Evolutionary conservation across 2,113 vertebrate species (phyloP).

Genomic region (Poeciliopsis prolifica): DNA sequence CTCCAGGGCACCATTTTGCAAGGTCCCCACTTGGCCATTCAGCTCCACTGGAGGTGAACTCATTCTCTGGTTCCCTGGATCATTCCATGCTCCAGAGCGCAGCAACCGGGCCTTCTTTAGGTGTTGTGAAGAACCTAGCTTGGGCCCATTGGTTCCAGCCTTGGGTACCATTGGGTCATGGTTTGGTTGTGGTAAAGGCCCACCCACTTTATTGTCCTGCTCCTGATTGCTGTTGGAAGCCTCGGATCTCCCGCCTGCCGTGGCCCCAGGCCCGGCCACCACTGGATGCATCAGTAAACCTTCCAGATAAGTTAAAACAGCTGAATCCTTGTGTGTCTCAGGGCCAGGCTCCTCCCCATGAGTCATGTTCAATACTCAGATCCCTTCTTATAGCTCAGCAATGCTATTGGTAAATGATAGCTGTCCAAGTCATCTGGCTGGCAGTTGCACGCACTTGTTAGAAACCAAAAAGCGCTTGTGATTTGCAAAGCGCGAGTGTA

Average conservation of each 20-base stretch:
- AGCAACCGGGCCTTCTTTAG: slow-evolving; percentile 95
- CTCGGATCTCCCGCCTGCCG: slow-evolving; percentile 86
- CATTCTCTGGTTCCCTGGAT: slow-evolving; percentile 85
- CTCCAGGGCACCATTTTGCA: slow-evolving; percentile 87
- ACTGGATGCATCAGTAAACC: slow-evolving; percentile 99
- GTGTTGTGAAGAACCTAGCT: slow-evolving; percentile 88
- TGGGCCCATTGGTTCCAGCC: slow-evolving; percentile 76
- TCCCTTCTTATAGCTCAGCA: slow-evolving; percentile 82
- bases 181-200: slow-evolving; percentile 84
- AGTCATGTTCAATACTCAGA: slow-evolving; percentile 99
- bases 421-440: slow-evolving; percentile 69
- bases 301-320: slow-evolving; percentile 99
- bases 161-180: slow-evolving; percentile 84
- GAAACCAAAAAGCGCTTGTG: slow-evolving; percentile 52
- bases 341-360: slow-evolving; percentile 99
- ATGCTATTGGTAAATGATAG: slow-evolving; percentile 72
- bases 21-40: slow-evolving; percentile 87
- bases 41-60: slow-evolving; percentile 85
- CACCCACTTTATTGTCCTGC: slow-evolving; percentile 85
- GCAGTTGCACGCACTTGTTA: slow-evolving; percentile 60
- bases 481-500: slow-evolving; percentile 30
- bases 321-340: slow-evolving; percentile 99
- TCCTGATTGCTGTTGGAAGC: slow-evolving; percentile 85
- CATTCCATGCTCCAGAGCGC: slow-evolving; percentile 92
- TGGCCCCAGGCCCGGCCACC: slow-evolving; percentile 91